Conservation (phyloP, 2,113 vertebrate genomes). For the Dascyllus trimaculatus region DNA sequence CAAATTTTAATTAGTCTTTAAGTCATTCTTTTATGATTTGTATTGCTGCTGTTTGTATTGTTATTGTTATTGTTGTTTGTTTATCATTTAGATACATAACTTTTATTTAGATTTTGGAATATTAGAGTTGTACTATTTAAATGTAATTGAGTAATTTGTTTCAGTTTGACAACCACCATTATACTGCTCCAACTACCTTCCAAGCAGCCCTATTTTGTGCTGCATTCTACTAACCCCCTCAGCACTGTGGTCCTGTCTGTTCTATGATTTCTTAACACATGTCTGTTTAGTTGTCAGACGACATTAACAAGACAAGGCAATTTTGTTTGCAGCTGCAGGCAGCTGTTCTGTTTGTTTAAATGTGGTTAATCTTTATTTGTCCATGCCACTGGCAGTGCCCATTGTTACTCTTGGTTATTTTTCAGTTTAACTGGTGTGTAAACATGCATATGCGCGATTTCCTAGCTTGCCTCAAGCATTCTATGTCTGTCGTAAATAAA, state of each 20-base stretch:
- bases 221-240: background rate
- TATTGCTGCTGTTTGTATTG: background rate
- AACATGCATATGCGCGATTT: background rate
- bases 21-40: background rate
- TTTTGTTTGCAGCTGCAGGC: conserved; percentile 4
- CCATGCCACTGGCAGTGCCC: background rate
- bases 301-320: conserved; percentile 2
- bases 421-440: background rate
- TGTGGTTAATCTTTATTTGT: background rate
- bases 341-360: conserved; percentile 1
- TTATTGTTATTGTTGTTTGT: background rate
- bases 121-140: no score
- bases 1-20: no score
- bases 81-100: background rate
- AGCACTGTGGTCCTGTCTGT: background rate
- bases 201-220: background rate
- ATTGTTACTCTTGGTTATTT: background rate
- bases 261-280: background rate
- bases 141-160: no score
- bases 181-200: no score
- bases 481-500: background rate
- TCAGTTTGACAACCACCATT: no score
- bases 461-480: background rate
- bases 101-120: no score
- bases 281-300: conserved; percentile 6